Percentiles rank a stretch among this genome's conserved stretches.
Evolutionary conservation across 2,797 vertebrate genomes (phyloP).

Genomic region (Bufotes viridis): DNA sequence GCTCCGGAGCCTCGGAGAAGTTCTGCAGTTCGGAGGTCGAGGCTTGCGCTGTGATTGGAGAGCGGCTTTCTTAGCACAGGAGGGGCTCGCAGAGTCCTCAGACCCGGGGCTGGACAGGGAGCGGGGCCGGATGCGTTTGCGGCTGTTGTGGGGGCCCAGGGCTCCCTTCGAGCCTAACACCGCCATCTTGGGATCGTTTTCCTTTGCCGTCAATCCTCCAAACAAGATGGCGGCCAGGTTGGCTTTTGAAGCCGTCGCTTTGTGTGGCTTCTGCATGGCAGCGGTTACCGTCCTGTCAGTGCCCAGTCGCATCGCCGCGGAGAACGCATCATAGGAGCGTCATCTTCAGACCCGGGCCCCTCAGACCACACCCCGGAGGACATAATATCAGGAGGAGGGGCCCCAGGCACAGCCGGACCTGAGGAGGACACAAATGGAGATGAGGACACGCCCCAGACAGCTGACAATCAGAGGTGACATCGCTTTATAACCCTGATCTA

Average conservation of each 20-base stretch:
- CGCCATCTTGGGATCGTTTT: slow-evolving; percentile 8
- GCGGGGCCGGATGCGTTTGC: slow-evolving; percentile 61
- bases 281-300: background rate
- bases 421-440: background rate
- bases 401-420: background rate
- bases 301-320: background rate
- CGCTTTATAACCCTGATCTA: too few relatives aligned
- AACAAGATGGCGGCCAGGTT: slow-evolving; percentile 49
- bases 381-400: background rate
- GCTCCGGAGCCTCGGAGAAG: slow-evolving; percentile 55
- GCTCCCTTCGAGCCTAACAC: background rate
- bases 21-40: slow-evolving; percentile 36
- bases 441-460: background rate
- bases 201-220: slow-evolving; percentile 12
- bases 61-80: slow-evolving; percentile 18
- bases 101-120: slow-evolving; percentile 59
- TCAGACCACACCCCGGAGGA: background rate
- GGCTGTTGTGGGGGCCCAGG: slow-evolving; percentile 52
- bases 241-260: background rate
- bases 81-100: slow-evolving; percentile 7
- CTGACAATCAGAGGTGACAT: background rate
- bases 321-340: background rate
- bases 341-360: background rate
- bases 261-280: slow-evolving; percentile 14
- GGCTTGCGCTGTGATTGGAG: slow-evolving; percentile 37